These are phyloP conservation scores for Drosophila oshimai DNA, from an alignment of 1,140 invertebrate genomes.

Conservation along the genomic window DNA sequence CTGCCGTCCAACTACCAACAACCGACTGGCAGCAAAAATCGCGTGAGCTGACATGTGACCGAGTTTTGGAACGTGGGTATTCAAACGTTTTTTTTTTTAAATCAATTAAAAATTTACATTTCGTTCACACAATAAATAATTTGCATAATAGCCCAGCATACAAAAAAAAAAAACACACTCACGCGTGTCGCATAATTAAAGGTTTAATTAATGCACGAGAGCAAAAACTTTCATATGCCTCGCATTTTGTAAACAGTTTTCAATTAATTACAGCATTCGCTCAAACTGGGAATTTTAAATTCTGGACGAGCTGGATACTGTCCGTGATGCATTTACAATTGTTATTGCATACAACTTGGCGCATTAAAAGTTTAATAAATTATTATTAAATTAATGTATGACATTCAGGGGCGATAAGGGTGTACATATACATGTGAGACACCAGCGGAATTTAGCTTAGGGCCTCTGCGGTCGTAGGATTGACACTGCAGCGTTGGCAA, in stretches of 20 bases:
- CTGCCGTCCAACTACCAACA: conserved; percentile 1
- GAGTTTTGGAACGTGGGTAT: conserved; percentile 30
- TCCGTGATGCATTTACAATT: conserved; percentile 37
- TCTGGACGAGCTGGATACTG: neutral
- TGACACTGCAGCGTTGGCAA: conserved; percentile 24
- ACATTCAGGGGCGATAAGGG: neutral
- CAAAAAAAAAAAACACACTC: conserved; percentile 7
- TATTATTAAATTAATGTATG: conserved; percentile 23
- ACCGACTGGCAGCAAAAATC: conserved; percentile 40
- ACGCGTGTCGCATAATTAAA: conserved; percentile 32
- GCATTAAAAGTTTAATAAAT: conserved; percentile 45
- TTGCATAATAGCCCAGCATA: conserved; percentile 59
- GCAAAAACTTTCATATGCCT: conserved; percentile 26
- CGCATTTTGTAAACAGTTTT: conserved; percentile 57
- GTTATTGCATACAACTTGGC: conserved; percentile 42
- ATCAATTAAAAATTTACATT: conserved; percentile 80
- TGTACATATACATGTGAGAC: neutral
- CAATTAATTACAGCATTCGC: conserved; percentile 58
- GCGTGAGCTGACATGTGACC: conserved; percentile 55
- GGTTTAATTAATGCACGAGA: conserved; percentile 23
- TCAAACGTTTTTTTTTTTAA: conserved; percentile 19
- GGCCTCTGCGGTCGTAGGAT: neutral
- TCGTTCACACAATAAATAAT: conserved; percentile 76
- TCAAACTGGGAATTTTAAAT: conserved; percentile 46
- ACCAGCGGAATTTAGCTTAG: neutral